Base-by-base conservation (phyloP, 2,113 vertebrate species). In the Gymnocephalus cernua region DNA sequence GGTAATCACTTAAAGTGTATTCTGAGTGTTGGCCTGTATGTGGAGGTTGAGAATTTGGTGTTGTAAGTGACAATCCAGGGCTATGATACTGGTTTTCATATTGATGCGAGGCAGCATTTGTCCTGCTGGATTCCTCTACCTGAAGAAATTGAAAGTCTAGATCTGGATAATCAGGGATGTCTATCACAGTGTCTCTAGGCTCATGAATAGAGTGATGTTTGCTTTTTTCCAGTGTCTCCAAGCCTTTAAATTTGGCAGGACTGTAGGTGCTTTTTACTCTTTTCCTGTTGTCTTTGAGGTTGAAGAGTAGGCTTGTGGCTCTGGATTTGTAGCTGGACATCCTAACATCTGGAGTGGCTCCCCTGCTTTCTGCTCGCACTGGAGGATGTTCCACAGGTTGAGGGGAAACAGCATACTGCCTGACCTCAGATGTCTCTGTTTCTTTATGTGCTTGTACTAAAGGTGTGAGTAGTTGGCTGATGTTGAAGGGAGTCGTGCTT, bases 251-350 rank as follows among this genome's bases (percentile, higher is more conserved):
- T 82, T 95, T 93, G 12, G 94, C 89, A 8, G 97, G 96, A 32
- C 95, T 97, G 65, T 99, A 99, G 0, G 94, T 97, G 87, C 96
- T 98, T 91, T 98, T 99, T 3, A 99, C 96, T 19, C 94, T 92
- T 76, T 97, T 99, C 64, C 98, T 95, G 77, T 99, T 97, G 62
- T 99, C 98, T 86, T 97, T 99, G 56, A 99, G 93, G 86, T 97
- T 98, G 85, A 99, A 99, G 51, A 99, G 92, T n/a, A 99, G 92
- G 89, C 96, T 96, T 0, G 97, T 95, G 3, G 96, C 97, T 91
- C 95, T 97, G 1, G 96, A 89, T 88, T 96, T 98, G 93, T 97
- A 96, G 90, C 88, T 95, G 21, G 82, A 90, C 90, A 76, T 97
- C 94, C 0, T 84, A 6, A 84, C 21, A 29, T 94, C 93, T 2